Base-by-base conservation (phyloP, 1,140 invertebrate genomes). In the Zaprionus inermis region DNA sequence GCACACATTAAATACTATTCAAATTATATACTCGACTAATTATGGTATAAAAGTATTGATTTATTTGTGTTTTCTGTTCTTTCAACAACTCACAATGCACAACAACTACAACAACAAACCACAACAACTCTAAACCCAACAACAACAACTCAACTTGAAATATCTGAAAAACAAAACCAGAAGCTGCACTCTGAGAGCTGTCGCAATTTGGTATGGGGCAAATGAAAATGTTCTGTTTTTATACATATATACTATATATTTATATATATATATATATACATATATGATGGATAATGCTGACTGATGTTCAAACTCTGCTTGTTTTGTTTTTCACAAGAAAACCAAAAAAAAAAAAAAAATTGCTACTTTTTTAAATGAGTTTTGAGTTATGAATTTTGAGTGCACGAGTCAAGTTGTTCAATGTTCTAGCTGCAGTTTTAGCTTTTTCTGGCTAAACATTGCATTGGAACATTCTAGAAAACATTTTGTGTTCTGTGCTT, bases 181-280 rank as follows among this genome's bases (percentile, higher is more conserved):
- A 89, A 90, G 89, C 76, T 91, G 91, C 81, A 91, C 91, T 91
- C 91, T 84, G 91, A 92, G 82, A 92, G 91, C 81, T 92, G 91
- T 92, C 91, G 91, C 91, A 92, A 92, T 84, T 91, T 92, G 91
- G 91, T 92, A 92, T 92, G 91, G 75, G 84, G 80, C 81, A 72
- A 56, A 54, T 61, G 63, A 49, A 34, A 60, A n/a, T 36, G 46
- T 49, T 56, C 36, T 56, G 57, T 69, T 16, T 65, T 30, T 55
- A 60, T 60, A 46, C 56, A 56, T 54, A 67, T 71, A 72, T 66
- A 67, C 22, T 54, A 34, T 52, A 52, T 59, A 70, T 70, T 69
- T 61, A 75, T 77, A 69, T 74, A 74, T 68, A 67, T 49, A 58
- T 68, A 73, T 76, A 57, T 57, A 56, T 36, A 32, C 11, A 11